A percentile compares a stretch with the other conserved stretches of the same genome.
phyloP scores from a whole-genome alignment of 2,797 vertebrate genomes.

The Gallirallus australis region DNA sequence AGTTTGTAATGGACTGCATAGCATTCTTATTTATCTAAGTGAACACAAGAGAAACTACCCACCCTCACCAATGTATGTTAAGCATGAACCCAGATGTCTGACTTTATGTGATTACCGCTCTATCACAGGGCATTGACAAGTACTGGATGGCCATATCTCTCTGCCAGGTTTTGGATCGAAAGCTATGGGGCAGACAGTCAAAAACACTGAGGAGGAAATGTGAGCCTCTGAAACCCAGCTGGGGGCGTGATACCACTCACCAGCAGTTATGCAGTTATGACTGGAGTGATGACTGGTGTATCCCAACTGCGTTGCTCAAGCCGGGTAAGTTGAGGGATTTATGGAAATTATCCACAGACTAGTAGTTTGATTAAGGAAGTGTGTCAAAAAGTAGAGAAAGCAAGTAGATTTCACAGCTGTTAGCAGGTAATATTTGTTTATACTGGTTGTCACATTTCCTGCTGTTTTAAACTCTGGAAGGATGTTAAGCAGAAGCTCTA shows the following conservation, averaged over 20 bases:
- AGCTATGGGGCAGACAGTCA: fast-evolving
- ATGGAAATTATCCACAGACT: not conserved
- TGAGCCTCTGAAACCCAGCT: not conserved
- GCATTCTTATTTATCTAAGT: not conserved
- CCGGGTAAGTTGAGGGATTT: not conserved
- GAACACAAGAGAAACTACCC: not conserved
- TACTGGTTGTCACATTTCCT: not conserved
- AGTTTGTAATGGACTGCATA: not conserved
- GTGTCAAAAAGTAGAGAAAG: not conserved
- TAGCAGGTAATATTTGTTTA: not conserved
- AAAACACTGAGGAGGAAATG: not conserved
- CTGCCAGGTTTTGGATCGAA: not conserved
- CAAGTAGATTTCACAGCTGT: not conserved
- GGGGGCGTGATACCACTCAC: not conserved
- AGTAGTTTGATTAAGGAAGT: not conserved
- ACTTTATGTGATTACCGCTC: not conserved
- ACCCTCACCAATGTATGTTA: not conserved
- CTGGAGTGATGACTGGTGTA: not conserved
- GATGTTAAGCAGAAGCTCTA: not conserved
- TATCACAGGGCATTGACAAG: not conserved
- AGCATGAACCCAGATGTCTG: not conserved
- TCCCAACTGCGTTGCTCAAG: not conserved
- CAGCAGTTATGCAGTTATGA: not conserved
- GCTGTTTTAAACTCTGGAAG: not conserved
- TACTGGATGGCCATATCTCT: not conserved